These are phyloP conservation scores for Tiaroga cobitis DNA, from an alignment of 2,797 vertebrate species.

Conservation along the genomic window DNA sequence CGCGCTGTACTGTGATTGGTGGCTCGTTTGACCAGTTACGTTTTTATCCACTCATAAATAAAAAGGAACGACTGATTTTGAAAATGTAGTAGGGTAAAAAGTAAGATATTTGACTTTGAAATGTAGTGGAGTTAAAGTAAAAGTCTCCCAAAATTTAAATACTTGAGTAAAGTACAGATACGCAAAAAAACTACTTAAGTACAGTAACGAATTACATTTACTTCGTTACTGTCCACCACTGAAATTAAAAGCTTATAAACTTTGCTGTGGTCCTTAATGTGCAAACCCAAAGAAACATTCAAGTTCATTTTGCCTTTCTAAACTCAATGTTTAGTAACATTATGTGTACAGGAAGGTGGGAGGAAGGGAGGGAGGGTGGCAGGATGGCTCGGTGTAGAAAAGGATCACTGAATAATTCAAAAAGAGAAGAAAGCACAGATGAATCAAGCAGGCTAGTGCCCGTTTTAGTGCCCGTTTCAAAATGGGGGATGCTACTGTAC, in stretches of 20 bases:
- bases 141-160: too few relatives aligned
- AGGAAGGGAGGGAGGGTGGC: conserved; percentile 25
- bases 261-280: conserved; percentile 37
- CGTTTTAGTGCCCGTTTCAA: conserved; percentile 33
- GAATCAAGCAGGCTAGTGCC: conserved; percentile 32
- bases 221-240: too few relatives aligned
- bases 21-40: too few relatives aligned
- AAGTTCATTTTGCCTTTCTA: conserved; percentile 4
- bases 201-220: too few relatives aligned
- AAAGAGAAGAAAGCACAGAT: conserved; percentile 27
- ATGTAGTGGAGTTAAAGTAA: too few relatives aligned
- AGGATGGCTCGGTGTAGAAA: conserved; percentile 28
- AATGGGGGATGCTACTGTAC: conserved; percentile 30
- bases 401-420: conserved; percentile 60
- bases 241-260: conserved; percentile 53
- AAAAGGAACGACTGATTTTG: too few relatives aligned
- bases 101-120: too few relatives aligned
- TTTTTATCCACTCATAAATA: too few relatives aligned
- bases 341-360: conserved; percentile 30
- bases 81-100: too few relatives aligned
- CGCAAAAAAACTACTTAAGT: too few relatives aligned
- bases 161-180: too few relatives aligned
- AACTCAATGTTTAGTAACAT: conserved; percentile 48
- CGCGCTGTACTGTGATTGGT: too few relatives aligned
- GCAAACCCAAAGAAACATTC: conserved; percentile 7